Percentiles rank a stretch among this genome's conserved stretches.
These are phyloP conservation scores for Drosophila rufa DNA, from an alignment of 1,140 invertebrate species.

Conservation along the genomic window DNA sequence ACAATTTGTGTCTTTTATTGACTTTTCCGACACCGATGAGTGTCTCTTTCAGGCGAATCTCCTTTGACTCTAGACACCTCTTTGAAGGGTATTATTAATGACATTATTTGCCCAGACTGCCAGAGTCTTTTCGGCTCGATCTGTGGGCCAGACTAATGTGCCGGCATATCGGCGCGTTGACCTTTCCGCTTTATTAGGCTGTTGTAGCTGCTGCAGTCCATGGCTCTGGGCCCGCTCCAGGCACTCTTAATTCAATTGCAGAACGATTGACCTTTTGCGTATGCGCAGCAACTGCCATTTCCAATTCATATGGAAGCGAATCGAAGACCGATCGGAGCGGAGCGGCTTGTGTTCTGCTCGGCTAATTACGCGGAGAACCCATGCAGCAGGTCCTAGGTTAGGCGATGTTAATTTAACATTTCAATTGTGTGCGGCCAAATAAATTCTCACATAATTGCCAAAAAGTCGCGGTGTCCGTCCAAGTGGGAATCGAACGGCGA, in stretches of 20 bases:
- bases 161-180: slow-evolving; percentile 49
- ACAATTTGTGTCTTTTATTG: not conserved
- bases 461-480: slow-evolving; percentile 45
- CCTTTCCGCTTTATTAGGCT: slow-evolving; percentile 71
- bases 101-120: slow-evolving; percentile 59
- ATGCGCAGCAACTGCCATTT: slow-evolving; percentile 60
- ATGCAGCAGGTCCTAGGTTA: slow-evolving; percentile 33
- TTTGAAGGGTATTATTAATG: slow-evolving; percentile 55
- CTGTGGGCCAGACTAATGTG: slow-evolving; percentile 51
- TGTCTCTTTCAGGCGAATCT: not conserved
- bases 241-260: slow-evolving; percentile 78
- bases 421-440: slow-evolving; percentile 70
- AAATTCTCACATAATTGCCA: slow-evolving; percentile 71
- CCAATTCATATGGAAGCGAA: slow-evolving; percentile 47
- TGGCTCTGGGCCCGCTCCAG: slow-evolving; percentile 31
- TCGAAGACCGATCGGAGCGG: not conserved
- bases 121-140: slow-evolving; percentile 31
- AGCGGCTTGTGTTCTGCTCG: slow-evolving; percentile 23
- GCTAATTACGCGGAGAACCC: slow-evolving; percentile 59
- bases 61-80: not conserved
- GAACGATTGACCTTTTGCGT: slow-evolving; percentile 73
- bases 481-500: slow-evolving; percentile 19
- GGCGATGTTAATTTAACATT: slow-evolving; percentile 77
- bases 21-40: not conserved
- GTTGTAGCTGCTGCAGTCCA: slow-evolving; percentile 26